Base-by-base conservation (phyloP, 2,888 invertebrate species). In the Thyatira batis region DNA sequence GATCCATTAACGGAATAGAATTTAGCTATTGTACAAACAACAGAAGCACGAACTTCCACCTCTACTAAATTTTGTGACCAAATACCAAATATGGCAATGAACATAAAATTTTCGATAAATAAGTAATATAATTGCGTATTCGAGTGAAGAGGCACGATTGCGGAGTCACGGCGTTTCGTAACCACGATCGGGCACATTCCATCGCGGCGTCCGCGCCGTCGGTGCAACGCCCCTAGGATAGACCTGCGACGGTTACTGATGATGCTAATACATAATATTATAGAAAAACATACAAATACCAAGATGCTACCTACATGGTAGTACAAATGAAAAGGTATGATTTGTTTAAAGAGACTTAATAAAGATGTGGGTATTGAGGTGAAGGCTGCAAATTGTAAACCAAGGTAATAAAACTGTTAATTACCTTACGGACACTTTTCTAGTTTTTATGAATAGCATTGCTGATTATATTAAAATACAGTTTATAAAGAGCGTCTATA, bases 171-270 rank as follows among this genome's bases (percentile, higher is more conserved):
- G 82, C 73, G 84, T 92, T 91, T 90, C 88, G 89, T 87, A 89
- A 91, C 85, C 79, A 80, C 86, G 84, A 84, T 84, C 88, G 84
- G 84, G 81, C 82, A 67, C 90, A 90, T 92, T 89, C 92, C 90
- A 80, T 72, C 71, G 83, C 76, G 75, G 69, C 75, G 39, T 39
- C 76, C 74, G 69, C 75, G 39, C 17, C 17, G 69, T 59, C 79
- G 66, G 88, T 86, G 86, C 90, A 89, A 86, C 82, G 89, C 82
- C 89, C 89, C 65, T 69, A 76, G 76, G 74, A 84, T 78, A 81
- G 84, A 81, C 80, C 82, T 82, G 82, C 72, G 68, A 73, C 69
- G 82, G 71, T 71, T 84, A 80, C 78, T 81, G 79, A 85, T 83
- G 71, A 76, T 70, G 52, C 61, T 55, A 69, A 57, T 58, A 65